phyloP scores from a whole-genome alignment of 1,140 invertebrate species.

The Pomacea maculata region DNA sequence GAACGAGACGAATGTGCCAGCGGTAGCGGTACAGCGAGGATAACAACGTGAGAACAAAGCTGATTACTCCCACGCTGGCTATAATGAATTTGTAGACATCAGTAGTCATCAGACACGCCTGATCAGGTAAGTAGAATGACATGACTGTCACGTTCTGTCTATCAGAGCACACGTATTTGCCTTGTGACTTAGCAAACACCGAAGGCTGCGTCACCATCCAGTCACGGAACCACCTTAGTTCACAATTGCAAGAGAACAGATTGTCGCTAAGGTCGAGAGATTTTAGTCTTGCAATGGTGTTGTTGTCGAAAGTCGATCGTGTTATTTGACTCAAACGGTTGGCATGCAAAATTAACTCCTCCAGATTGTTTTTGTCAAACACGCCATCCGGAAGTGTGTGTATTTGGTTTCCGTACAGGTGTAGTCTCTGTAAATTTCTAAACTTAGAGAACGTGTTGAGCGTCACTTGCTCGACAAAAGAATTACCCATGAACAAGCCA shows the following conservation, averaged over 20 bases:
- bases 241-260: conserved; percentile 22
- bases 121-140: not conserved
- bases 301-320: not conserved
- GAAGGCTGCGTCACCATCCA: conserved; percentile 12
- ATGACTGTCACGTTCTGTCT: not conserved
- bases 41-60: not conserved
- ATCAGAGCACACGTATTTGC: conserved; percentile 8
- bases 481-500: not conserved
- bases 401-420: not conserved
- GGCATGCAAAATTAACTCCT: not conserved
- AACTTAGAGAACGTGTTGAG: not conserved
- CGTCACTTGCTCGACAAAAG: not conserved
- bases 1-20: conserved; percentile 11
- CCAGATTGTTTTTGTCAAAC: not conserved
- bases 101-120: conserved; percentile 12
- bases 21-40: not conserved
- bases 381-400: not conserved
- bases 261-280: conserved; percentile 11
- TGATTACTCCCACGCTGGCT: not conserved
- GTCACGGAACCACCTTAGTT: conserved; percentile 17
- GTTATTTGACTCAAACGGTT: not conserved
- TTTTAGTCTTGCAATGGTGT: not conserved
- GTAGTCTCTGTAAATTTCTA: not conserved
- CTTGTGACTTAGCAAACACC: conserved; percentile 3
- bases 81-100: conserved; percentile 4